Conservation (phyloP, 2,797 vertebrate species). For the Pseudomugil gertrudae region DNA sequence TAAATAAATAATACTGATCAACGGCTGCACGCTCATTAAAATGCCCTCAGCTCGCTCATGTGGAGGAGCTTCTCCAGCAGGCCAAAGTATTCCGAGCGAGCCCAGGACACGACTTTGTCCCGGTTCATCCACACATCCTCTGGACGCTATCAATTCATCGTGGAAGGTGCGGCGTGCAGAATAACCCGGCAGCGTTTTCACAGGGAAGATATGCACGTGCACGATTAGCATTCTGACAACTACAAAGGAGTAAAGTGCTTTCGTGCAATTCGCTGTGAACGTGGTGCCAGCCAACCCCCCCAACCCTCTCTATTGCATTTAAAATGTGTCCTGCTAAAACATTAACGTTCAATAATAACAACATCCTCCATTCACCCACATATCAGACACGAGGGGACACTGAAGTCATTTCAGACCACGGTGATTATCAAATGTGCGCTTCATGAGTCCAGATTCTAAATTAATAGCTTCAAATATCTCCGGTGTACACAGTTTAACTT, state of each 20-base stretch:
- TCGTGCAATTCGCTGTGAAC: slow-evolving; percentile 67
- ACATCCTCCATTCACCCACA: slow-evolving; percentile 67
- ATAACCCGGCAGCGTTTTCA: slow-evolving; percentile 26
- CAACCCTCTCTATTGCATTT: slow-evolving; percentile 76
- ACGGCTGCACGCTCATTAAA: slow-evolving; percentile 69
- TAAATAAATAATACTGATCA: slow-evolving; percentile 44
- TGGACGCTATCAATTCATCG: slow-evolving; percentile 44
- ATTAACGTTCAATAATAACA: slow-evolving; percentile 77
- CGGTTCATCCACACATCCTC: slow-evolving; percentile 8
- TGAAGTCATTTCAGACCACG: slow-evolving; percentile 68
- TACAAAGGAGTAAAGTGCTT: slow-evolving; percentile 63
- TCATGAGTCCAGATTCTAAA: slow-evolving; percentile 53
- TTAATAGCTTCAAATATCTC: slow-evolving; percentile 62
- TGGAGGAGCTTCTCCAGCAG: slow-evolving; percentile 33
- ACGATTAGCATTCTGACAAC: slow-evolving; percentile 55
- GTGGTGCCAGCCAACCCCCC: slow-evolving; percentile 60
- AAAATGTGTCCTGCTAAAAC: slow-evolving; percentile 64
- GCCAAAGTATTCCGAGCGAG: slow-evolving; percentile 23
- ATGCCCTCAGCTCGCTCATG: slow-evolving; percentile 55
- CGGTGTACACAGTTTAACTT: slow-evolving; percentile 42
- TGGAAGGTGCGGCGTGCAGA: slow-evolving; percentile 15
- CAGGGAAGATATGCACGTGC: slow-evolving; percentile 31
- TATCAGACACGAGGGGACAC: slow-evolving; percentile 66
- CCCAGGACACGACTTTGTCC: slow-evolving; percentile 20
- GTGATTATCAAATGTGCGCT: slow-evolving; percentile 75